These are phyloP conservation scores for Drosophila tanythrix DNA, from an alignment of 2,888 invertebrate genomes.

Conservation along the genomic window DNA sequence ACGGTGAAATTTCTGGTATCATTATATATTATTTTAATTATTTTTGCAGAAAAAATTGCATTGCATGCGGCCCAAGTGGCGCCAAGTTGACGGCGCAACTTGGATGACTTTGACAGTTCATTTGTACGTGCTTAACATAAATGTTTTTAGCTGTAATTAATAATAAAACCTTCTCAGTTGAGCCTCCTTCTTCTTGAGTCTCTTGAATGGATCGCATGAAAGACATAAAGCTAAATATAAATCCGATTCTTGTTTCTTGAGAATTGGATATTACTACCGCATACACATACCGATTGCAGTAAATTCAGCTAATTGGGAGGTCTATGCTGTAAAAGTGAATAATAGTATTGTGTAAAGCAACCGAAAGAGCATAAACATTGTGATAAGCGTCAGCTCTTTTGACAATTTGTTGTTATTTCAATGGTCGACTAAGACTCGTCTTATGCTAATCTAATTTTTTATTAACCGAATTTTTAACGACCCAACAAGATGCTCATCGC, in stretches of 20 bases:
- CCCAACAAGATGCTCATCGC: conserved; percentile 46
- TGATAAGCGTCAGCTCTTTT: conserved; percentile 40
- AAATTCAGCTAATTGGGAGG: conserved; percentile 59
- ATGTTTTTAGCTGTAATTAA: conserved; percentile 68
- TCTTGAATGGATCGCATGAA: conserved; percentile 13
- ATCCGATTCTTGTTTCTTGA: conserved; percentile 28
- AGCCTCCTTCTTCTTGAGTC: not conserved
- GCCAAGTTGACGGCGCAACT: conserved; percentile 65
- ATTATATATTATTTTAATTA: conserved; percentile 73
- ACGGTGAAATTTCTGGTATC: conserved; percentile 53
- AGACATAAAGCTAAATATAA: conserved; percentile 30
- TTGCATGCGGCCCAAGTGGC: conserved; percentile 65
- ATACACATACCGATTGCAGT: conserved; percentile 26
- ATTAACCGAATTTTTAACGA: conserved; percentile 45
- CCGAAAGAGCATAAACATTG: conserved; percentile 38
- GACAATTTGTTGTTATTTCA: conserved; percentile 52
- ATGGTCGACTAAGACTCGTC: conserved; percentile 20
- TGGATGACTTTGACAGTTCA: conserved; percentile 72
- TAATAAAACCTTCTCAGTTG: conserved; percentile 43
- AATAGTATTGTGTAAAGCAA: conserved; percentile 49
- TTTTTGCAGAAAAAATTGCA: conserved; percentile 59
- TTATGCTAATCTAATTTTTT: conserved; percentile 63
- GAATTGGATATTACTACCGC: not conserved
- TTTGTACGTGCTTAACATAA: conserved; percentile 69
- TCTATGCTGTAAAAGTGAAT: conserved; percentile 64